Base-by-base conservation (phyloP, 2,797 vertebrate species). In the Sphaeramia orbicularis region DNA sequence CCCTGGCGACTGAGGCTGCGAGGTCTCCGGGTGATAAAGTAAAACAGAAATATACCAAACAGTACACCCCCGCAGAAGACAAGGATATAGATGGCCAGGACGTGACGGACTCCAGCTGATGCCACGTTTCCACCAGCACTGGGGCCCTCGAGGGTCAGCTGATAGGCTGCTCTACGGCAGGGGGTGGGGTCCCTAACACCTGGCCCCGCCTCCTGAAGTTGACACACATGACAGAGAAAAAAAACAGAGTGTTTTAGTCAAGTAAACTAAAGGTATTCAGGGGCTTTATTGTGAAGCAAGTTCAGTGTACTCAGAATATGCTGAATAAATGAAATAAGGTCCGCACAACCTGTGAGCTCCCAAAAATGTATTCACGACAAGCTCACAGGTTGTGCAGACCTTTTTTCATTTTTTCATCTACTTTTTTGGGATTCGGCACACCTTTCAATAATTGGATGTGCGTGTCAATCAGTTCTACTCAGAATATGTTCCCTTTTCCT, bases 61-160 rank as follows among this genome's bases (percentile, higher is more conserved):
- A 30, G 6, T 16, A 65, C 66, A 47, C 86, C 94, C n/a, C 40
- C 4, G 7, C 43, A 40, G 59, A 94, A 93, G n/a, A 89, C 80
- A 36, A 95, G 12, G 8, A 96, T 89, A 81, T 96, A 92, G 11
- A 92, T 6, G 2, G 94, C 95, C 69, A 95, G 54, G 18, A 93
- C 85, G 1, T 88, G 92, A 21, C 93, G 93, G 0, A 61, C 10
- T 1, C 81, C 67, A 0, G 18, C 64, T 13, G 2, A 19, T 0
- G 73, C 82, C 37, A 79, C 51, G 0, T 74, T 36, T 40, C 61
- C 89, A 8, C 56, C 71, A 1, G 12, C 32, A 15, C 7, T 86
- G 6, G 91, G 88, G 45, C 24, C 74, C 42, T 90, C 86, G 12
- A 89, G 80, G 0, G 93, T 92, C 71, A 97, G 78, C 2, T 91